Percentiles rank a stretch among this genome's conserved stretches.
These are phyloP conservation scores for Diplodus puntazzo DNA, from an alignment of 2,797 vertebrate genomes.

Conservation along the genomic window DNA sequence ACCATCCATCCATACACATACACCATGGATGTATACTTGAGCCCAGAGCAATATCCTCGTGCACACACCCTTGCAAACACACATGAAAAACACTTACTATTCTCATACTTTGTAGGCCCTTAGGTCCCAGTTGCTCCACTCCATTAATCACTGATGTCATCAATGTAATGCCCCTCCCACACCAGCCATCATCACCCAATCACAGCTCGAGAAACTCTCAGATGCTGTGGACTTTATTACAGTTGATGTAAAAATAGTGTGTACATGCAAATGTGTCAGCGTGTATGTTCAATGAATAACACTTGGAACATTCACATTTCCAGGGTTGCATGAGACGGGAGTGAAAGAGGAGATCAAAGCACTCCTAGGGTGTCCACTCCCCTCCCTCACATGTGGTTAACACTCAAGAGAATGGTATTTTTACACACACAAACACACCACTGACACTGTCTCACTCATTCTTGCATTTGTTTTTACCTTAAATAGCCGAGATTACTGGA, in stretches of 20 bases:
- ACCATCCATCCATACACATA: neutral
- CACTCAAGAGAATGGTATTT: conserved; percentile 43
- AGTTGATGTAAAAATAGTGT: conserved; percentile 40
- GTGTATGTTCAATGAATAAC: conserved; percentile 7
- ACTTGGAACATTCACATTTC: conserved; percentile 41
- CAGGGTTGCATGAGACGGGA: conserved; percentile 34
- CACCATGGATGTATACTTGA: neutral
- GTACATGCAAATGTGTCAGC: conserved; percentile 12
- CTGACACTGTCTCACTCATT: conserved; percentile 45
- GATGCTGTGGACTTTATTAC: conserved; percentile 10
- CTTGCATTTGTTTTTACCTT: conserved; percentile 62
- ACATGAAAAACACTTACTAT: conserved; percentile 14
- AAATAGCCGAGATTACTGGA: conserved; percentile 80
- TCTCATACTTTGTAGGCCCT: conserved; percentile 27
- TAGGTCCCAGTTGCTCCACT: conserved; percentile 23
- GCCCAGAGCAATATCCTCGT: conserved; percentile 1
- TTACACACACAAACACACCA: conserved; percentile 34
- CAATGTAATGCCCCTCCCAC: conserved; percentile 43
- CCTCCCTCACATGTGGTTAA: conserved; percentile 42
- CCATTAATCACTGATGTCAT: conserved; percentile 61
- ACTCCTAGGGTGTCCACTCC: conserved; percentile 2
- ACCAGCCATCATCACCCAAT: conserved; percentile 34
- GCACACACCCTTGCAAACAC: neutral
- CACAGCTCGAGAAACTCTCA: conserved; percentile 20
- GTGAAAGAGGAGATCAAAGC: conserved; percentile 59